Evolutionary conservation across 2,113 vertebrate genomes (phyloP), one percentile per base, ranked within the genome.

Genomic region (Anser cygnoides): DNA sequence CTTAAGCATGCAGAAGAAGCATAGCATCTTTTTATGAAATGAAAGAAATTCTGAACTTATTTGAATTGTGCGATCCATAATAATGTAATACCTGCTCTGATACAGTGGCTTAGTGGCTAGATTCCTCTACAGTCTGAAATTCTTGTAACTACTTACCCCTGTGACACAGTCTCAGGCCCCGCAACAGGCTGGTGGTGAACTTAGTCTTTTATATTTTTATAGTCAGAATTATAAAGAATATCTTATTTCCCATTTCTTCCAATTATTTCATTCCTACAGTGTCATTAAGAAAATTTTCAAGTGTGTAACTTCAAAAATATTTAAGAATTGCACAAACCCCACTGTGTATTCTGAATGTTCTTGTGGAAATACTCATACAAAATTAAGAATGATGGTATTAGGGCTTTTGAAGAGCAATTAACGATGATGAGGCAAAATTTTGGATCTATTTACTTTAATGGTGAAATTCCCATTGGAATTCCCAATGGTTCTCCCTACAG

Each of bases 11-110:
- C 11, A 87, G 85, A 96, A 87, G 25, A 76, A 89, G 63, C 67
- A 79, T 35, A 96, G 57, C 80, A 63, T 80, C 82, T 61, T 96
- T 87, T 82, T 93, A 72, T 89, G 92, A 95, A 96, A 94, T 87
- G 83, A 95, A 73, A 92, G 87, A 95, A 97, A 97, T 95, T 95
- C 90, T 87, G 84, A 86, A 87, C 80, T 94, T 94, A 94, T 91
- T 96, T 90, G 73, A 91, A 85, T 68, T 73, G 15, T 90, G 26
- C 41, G n/a, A 67, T 68, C 74, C 81, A 50, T 89, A 96, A 85
- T 84, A 95, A 81, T 70, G 39, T 21, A 87, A 62, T 75, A 43
- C 31, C 62, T 95, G 73, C 78, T 58, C 78, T 73, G 78, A 70
- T 74, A 39, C 33, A 80, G 84, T 71, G 43, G 67, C 11, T n/a